Percentiles rank a stretch among this genome's conserved stretches.
These are phyloP conservation scores for Saguinus imperator DNA, from an alignment of 2,113 vertebrate species.

Conservation along the genomic window DNA sequence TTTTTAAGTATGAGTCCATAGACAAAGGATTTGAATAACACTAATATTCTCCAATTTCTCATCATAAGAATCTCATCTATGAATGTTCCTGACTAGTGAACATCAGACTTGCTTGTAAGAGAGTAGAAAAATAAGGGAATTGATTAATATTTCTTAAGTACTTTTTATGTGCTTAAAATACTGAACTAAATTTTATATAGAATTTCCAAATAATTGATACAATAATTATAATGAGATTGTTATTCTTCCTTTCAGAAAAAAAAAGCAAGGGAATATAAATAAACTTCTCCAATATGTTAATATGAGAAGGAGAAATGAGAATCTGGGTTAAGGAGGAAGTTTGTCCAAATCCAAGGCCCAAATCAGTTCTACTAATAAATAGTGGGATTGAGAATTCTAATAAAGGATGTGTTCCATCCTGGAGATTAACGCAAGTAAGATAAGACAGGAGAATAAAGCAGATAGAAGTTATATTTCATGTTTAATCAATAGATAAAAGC, in stretches of 20 bases:
- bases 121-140: background rate
- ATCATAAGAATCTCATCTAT: background rate
- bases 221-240: background rate
- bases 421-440: background rate
- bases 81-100: background rate
- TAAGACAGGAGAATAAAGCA: background rate
- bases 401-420: background rate
- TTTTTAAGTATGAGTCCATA: background rate
- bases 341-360: background rate
- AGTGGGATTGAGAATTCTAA: no score
- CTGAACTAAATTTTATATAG: background rate
- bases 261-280: background rate
- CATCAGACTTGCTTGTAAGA: background rate
- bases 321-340: background rate
- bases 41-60: background rate
- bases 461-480: background rate
- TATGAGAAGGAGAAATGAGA: background rate
- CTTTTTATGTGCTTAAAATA: background rate
- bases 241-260: background rate
- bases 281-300: background rate
- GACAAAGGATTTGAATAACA: background rate
- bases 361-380: background rate
- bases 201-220: background rate
- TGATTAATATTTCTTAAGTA: background rate
- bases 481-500: background rate